phyloP scores from a whole-genome alignment of 2,113 vertebrate genomes.

The Vidua macroura region DNA sequence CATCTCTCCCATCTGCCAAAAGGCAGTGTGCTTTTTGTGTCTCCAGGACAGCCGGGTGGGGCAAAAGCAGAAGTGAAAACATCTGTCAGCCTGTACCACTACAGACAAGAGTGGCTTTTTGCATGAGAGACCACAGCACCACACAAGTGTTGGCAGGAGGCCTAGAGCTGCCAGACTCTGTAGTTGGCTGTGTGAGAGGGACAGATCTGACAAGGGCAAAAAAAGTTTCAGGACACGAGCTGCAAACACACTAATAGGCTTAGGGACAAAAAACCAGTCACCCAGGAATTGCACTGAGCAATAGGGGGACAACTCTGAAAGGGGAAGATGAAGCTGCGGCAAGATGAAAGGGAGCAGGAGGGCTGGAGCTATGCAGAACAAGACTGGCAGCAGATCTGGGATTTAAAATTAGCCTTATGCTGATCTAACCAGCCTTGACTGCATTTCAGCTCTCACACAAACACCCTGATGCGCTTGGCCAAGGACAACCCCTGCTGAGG shows the following conservation, averaged over 20 bases:
- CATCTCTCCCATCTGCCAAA: background rate
- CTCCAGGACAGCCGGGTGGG: background rate
- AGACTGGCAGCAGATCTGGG: background rate
- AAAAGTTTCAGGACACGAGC: conserved; percentile 11
- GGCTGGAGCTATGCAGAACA: background rate
- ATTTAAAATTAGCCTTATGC: conserved; percentile 2
- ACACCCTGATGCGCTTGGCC: background rate
- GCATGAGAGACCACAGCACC: background rate
- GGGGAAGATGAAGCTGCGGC: background rate
- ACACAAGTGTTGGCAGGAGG: background rate
- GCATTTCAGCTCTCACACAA: background rate
- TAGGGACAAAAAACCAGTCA: background rate
- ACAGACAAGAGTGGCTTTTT: conserved; percentile 16
- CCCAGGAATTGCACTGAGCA: background rate
- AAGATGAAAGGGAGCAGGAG: background rate
- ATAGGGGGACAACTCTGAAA: background rate
- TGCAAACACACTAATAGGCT: conserved; percentile 2
- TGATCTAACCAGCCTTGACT: background rate
- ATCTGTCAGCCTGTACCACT: conserved; percentile 19
- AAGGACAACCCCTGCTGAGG: conserved; percentile 8
- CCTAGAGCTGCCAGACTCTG: conserved; percentile 33
- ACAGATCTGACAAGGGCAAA: conserved; percentile 47
- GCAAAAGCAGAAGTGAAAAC: conserved; percentile 30
- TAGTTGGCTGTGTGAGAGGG: background rate
- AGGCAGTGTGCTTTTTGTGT: background rate